Percentiles rank a stretch among this genome's conserved stretches.
Conservation (phyloP, 1,140 invertebrate genomes). For the Drosophila busckii region DNA sequence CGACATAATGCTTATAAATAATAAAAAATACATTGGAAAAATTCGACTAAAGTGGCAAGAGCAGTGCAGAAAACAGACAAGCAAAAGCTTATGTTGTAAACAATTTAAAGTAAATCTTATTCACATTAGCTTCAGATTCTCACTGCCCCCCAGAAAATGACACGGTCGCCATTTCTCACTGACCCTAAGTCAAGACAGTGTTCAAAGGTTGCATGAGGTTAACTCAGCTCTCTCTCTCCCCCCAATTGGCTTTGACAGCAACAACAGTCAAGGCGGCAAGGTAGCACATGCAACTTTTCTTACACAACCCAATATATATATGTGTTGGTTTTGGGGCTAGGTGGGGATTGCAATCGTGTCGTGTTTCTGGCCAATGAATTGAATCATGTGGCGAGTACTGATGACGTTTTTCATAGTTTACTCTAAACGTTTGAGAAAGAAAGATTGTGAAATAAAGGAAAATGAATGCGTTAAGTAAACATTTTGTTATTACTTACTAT, state of each 20-base stretch:
- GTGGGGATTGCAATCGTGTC: background rate
- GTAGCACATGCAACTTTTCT: constrained; percentile 13
- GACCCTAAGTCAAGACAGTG: background rate
- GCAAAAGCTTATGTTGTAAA: constrained; percentile 30
- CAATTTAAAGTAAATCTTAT: constrained; percentile 62
- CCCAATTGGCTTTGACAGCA: constrained; percentile 33
- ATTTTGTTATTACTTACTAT: background rate
- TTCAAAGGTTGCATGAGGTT: constrained; percentile 8
- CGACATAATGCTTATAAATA: constrained; percentile 32
- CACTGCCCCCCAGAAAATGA: constrained; percentile 2
- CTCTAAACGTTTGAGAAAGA: constrained; percentile 43
- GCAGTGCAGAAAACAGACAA: constrained; percentile 20
- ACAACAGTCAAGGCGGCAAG: constrained; percentile 33
- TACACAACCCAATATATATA: constrained; percentile 1
- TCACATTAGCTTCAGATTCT: constrained; percentile 39
- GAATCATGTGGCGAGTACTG: constrained; percentile 63
- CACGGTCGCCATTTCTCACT: constrained; percentile 1
- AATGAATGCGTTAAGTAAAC: constrained; percentile 51
- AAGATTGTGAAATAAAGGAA: constrained; percentile 53
- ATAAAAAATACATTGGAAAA: constrained; percentile 39
- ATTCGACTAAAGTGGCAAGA: constrained; percentile 18
- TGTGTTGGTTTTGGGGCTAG: constrained; percentile 2
- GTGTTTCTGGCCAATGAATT: constrained; percentile 26
- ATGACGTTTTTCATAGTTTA: constrained; percentile 42
- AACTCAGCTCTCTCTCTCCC: constrained; percentile 57